These are phyloP conservation scores for Calliphora vomitoria DNA, from an alignment of 2,888 invertebrate species.

Conservation along the genomic window DNA sequence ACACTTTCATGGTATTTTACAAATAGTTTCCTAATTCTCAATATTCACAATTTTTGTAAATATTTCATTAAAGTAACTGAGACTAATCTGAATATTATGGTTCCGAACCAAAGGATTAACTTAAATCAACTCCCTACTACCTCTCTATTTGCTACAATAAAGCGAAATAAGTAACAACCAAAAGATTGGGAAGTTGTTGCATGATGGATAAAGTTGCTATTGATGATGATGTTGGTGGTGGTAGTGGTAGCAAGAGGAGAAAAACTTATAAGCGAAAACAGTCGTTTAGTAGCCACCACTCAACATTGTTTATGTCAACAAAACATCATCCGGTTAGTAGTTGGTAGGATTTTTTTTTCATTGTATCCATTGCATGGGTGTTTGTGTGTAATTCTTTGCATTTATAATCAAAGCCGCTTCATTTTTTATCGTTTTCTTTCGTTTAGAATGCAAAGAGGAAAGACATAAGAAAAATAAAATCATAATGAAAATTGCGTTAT, in stretches of 20 bases:
- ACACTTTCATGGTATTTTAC: too few relatives aligned
- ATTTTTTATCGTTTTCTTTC: constrained; percentile 60
- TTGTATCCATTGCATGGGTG: neutral
- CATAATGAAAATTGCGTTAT: constrained; percentile 63
- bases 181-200: constrained; percentile 32
- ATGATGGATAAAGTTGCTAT: constrained; percentile 41
- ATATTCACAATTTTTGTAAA: too few relatives aligned
- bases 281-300: constrained; percentile 74
- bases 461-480: constrained; percentile 43
- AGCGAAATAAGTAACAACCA: constrained; percentile 7
- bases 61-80: too few relatives aligned
- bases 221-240: constrained; percentile 57
- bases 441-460: constrained; percentile 58
- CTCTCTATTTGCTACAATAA: neutral
- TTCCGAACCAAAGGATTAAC: constrained; percentile 10
- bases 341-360: constrained; percentile 34
- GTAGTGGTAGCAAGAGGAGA: constrained; percentile 20
- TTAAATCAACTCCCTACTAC: neutral
- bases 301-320: constrained; percentile 82
- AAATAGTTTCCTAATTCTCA: too few relatives aligned
- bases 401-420: constrained; percentile 63
- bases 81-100: too few relatives aligned
- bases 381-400: constrained; percentile 66
- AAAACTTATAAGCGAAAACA: constrained; percentile 27
- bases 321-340: constrained; percentile 79